phyloP scores from a whole-genome alignment of 2,797 vertebrate species.

The Lepilemur ruficaudatus region DNA sequence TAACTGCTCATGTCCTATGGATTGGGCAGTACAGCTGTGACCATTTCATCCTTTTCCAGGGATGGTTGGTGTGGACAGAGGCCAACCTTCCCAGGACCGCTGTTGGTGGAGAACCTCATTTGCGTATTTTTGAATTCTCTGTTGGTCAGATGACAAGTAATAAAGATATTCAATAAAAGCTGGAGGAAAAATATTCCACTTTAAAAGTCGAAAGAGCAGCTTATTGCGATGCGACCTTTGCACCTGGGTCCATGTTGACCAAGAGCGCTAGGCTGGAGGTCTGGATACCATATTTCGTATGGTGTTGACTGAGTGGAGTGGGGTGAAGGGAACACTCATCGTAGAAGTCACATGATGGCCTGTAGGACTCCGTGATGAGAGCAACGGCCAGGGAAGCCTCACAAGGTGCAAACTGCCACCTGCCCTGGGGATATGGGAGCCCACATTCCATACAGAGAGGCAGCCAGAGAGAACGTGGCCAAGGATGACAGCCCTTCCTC shows the following conservation, averaged over 20 bases:
- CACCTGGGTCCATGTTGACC: accelerated
- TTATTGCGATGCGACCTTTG: accelerated
- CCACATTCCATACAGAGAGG: accelerated
- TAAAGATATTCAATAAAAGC: not conserved
- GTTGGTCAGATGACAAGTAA: not conserved
- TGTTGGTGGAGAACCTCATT: not conserved
- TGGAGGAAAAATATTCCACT: not conserved
- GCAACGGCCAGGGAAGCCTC: accelerated
- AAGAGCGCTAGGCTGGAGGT: not conserved
- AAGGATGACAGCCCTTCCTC: not conserved
- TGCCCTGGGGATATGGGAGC: not conserved
- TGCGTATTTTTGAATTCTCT: not conserved
- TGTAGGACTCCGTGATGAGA: not conserved
- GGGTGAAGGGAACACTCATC: accelerated
- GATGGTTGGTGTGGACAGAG: too few species aligned
- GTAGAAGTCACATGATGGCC: not conserved
- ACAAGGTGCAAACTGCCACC: too few species aligned
- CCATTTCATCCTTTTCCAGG: accelerated
- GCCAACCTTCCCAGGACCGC: accelerated
- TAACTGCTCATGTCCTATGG: not conserved
- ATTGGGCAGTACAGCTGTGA: not conserved
- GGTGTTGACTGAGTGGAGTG: not conserved
- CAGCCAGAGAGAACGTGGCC: not conserved
- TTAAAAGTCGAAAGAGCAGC: not conserved
- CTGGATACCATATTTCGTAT: accelerated